Evolutionary conservation across 1,140 invertebrate species (phyloP).

Genomic region (Plectrocnemia conspersa): DNA sequence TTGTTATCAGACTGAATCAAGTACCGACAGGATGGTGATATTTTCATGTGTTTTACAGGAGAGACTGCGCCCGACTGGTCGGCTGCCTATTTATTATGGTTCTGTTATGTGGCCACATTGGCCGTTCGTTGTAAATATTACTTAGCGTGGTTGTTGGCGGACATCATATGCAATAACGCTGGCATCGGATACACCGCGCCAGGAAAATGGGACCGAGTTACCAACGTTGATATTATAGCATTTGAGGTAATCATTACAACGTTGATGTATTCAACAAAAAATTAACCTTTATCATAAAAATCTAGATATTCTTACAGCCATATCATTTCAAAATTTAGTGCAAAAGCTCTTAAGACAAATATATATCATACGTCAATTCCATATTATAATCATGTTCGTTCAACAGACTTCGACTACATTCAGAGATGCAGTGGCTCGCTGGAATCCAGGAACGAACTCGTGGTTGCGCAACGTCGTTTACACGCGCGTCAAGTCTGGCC

Average conservation of each 20-base stretch:
- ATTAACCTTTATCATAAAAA: background rate
- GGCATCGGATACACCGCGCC: conserved; percentile 89
- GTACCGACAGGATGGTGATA: background rate
- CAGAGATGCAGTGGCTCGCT: conserved; percentile 73
- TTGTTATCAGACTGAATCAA: background rate
- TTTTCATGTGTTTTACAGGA: conserved; percentile 16
- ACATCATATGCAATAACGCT: conserved; percentile 90
- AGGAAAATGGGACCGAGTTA: conserved; percentile 82
- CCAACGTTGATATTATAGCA: conserved; percentile 82
- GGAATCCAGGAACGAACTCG: conserved; percentile 88
- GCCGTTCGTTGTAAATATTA: conserved; percentile 90
- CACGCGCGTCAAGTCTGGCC: conserved; percentile 63
- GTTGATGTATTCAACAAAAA: conserved; percentile 2
- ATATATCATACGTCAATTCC: conserved; percentile 1
- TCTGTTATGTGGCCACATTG: conserved; percentile 71
- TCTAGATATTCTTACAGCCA: background rate
- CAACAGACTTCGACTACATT: conserved; percentile 73
- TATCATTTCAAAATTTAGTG: background rate
- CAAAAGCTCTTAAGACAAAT: background rate
- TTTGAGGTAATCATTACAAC: conserved; percentile 76
- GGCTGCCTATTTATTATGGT: conserved; percentile 65
- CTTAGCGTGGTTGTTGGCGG: conserved; percentile 91
- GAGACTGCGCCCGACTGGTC: conserved; percentile 49
- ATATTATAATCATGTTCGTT: conserved; percentile 28
- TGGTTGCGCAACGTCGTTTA: conserved; percentile 88